Conservation (phyloP, 2,888 invertebrate species). For the Electrophaes corylata region DNA sequence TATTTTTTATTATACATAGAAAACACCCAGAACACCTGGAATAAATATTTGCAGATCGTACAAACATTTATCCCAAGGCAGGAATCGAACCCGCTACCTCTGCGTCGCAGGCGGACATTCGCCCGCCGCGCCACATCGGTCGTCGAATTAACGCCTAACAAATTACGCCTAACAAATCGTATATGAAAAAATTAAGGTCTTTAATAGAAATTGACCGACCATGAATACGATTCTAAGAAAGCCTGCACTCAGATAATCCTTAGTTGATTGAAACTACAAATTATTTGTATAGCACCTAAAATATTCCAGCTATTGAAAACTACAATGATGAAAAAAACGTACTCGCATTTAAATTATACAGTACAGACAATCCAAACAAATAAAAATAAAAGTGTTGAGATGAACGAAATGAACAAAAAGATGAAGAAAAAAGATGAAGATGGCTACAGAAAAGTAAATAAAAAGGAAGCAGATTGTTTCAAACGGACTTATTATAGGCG, state of each 20-base stretch:
- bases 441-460: constrained; percentile 56
- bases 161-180: no score
- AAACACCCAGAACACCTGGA: no score
- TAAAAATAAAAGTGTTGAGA: constrained; percentile 39
- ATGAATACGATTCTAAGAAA: not conserved
- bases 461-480: constrained; percentile 63
- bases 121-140: no score
- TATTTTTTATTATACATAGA: no score
- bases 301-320: not conserved
- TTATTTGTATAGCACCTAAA: not conserved
- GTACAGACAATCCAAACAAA: constrained; percentile 45
- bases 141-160: no score
- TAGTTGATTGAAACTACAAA: constrained; percentile 39
- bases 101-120: no score
- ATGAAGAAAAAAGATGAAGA: constrained; percentile 41
- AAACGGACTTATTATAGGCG: constrained; percentile 66
- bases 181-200: no score
- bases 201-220: not conserved
- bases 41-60: no score
- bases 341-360: not conserved
- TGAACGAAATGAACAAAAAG: constrained; percentile 45
- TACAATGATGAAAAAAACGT: not conserved
- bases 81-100: no score
- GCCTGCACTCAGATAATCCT: constrained; percentile 8
- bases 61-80: no score